Conservation (phyloP, 2,797 vertebrate species). For the Dendrocincla tyrannina region DNA sequence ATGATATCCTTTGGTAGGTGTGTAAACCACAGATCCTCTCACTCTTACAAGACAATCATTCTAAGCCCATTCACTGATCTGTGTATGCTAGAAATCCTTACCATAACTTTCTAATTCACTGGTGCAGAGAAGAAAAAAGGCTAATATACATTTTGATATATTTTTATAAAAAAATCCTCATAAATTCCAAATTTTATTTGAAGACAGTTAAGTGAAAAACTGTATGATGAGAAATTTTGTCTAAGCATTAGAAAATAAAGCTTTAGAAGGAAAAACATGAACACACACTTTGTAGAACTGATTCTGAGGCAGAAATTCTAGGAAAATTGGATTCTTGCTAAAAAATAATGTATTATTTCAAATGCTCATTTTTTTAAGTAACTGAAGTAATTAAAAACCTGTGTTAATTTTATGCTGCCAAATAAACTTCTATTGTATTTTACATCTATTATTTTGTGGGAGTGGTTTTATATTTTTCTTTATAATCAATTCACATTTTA, state of each 20-base stretch:
- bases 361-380: neutral
- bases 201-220: neutral
- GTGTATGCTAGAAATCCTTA: neutral
- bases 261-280: neutral
- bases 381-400: conserved; percentile 1
- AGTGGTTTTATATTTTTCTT: neutral
- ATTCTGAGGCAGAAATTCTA: neutral
- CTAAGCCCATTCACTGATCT: neutral
- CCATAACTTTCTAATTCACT: neutral
- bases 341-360: neutral
- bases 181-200: neutral
- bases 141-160: no score
- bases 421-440: neutral
- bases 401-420: neutral
- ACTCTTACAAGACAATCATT: neutral
- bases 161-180: no score
- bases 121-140: neutral
- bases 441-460: neutral
- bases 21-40: neutral
- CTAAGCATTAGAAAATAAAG: neutral
- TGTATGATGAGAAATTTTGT: neutral
- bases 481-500: neutral
- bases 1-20: neutral
- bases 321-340: neutral
- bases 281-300: neutral